Evolutionary conservation across 2,113 vertebrate genomes (phyloP).

Genomic region (Meriones unguiculatus): DNA sequence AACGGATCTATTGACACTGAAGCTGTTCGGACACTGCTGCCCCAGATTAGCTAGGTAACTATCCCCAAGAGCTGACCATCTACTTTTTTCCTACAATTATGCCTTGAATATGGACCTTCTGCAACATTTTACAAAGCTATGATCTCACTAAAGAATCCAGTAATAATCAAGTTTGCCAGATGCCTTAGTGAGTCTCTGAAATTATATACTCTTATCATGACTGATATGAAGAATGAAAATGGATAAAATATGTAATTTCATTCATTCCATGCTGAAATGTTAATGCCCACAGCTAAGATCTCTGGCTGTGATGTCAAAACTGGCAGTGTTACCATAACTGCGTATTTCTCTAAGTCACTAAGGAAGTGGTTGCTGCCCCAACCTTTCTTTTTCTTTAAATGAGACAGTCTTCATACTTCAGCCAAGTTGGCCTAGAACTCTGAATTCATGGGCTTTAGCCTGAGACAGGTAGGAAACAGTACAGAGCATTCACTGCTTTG

Average conservation of each 20-base stretch:
- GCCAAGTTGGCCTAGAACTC: background rate
- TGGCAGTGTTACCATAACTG: constrained; percentile 92
- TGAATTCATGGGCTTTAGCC: background rate
- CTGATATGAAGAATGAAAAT: constrained; percentile 91
- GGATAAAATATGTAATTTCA: background rate
- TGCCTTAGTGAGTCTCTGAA: constrained; percentile 92
- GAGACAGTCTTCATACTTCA: background rate
- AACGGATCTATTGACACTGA: constrained; percentile 90
- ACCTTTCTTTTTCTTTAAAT: constrained; percentile 66
- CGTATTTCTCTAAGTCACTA: constrained; percentile 93
- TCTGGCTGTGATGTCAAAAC: constrained; percentile 94
- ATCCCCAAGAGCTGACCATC: constrained; percentile 92
- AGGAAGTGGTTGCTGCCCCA: constrained; percentile 90
- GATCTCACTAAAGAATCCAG: constrained; percentile 91
- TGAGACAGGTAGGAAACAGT: background rate
- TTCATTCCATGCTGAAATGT: background rate
- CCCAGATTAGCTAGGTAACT: constrained; percentile 88
- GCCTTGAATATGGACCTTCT: constrained; percentile 88
- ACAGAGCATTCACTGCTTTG: constrained; percentile 81
- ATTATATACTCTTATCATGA: constrained; percentile 92
- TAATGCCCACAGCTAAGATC: constrained; percentile 84
- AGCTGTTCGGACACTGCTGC: constrained; percentile 94
- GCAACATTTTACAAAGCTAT: constrained; percentile 94
- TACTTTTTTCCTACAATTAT: constrained; percentile 90
- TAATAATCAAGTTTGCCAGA: constrained; percentile 88